Evolutionary conservation across 2,888 invertebrate genomes (phyloP).

Genomic region (Netelia virgata): DNA sequence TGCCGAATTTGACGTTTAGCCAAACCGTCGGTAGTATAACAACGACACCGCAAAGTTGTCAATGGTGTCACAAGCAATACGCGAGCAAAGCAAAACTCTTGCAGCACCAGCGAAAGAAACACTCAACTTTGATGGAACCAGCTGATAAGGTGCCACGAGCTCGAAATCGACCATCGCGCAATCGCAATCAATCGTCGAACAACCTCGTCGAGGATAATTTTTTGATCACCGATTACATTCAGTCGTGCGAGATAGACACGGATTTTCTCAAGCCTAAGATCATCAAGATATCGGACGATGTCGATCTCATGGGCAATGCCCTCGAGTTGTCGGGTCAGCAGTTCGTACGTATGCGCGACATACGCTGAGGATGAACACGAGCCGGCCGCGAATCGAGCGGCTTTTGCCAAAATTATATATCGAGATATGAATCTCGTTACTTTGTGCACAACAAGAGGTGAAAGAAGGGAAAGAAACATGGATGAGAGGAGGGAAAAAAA

Average conservation of each 20-base stretch:
- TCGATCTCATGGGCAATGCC: constrained; percentile 76
- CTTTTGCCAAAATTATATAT: constrained; percentile 76
- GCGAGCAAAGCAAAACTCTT: constrained; percentile 91
- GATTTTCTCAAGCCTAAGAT: constrained; percentile 79
- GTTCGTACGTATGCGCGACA: constrained; percentile 82
- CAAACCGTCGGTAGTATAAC: constrained; percentile 91
- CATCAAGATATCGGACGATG: constrained; percentile 77
- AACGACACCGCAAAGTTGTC: constrained; percentile 90
- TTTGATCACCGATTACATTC: constrained; percentile 77
- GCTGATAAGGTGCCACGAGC: constrained; percentile 83
- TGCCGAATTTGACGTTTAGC: constrained; percentile 88
- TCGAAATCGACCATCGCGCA: constrained; percentile 80
- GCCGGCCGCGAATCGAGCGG: constrained; percentile 66
- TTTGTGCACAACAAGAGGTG: constrained; percentile 77
- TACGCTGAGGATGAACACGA: constrained; percentile 79
- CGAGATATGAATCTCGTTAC: constrained; percentile 84
- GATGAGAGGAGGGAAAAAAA: constrained; percentile 23
- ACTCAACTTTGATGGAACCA: constrained; percentile 85
- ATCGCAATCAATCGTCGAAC: constrained; percentile 78
- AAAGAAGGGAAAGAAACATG: constrained; percentile 2
- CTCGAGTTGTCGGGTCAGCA: constrained; percentile 79
- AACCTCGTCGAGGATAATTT: constrained; percentile 74
- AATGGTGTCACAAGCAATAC: constrained; percentile 95
- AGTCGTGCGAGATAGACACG: constrained; percentile 73
- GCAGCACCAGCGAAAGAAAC: constrained; percentile 89